Base-by-base conservation (phyloP, 2,797 vertebrate genomes). In the Rhincodon typus region DNA sequence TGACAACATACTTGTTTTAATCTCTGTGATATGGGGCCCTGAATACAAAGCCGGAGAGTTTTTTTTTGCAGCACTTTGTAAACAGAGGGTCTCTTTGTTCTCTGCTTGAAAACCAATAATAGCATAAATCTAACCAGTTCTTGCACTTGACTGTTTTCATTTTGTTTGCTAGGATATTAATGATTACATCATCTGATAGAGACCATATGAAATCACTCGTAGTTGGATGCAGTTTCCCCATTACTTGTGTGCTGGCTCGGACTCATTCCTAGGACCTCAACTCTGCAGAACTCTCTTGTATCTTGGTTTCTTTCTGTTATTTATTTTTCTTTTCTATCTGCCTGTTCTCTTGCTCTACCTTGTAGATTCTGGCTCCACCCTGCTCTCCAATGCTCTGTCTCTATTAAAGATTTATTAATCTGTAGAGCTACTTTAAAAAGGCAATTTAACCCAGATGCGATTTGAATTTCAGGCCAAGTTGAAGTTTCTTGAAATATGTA, bases 101-200 rank as follows among this genome's bases (percentile, higher is more conserved):
- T n/a, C 70, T 77, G 42, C 70, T 50, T 95, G 94, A 53, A 74
- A 74, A 94, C 13, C 69, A 94, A 42, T 93, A 93, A 93, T 42
- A 42, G n/a, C n/a, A 93, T 93, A 93, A 93, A 93, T 69, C n/a
- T 93, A 69, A 93, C 66, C 62, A 69, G 90, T 69, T 93, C 50
- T 87, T 87, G 38, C 53, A 53, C 46, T 27, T 67, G 90, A 93
- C 0, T 62, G 7, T 69, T 42, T 69, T 93, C 90, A 93, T 67
- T 93, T 69, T 93, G 90, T 13, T 93, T 38, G 34, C 62, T 93
- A 21, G 19, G 67, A 42, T 69, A 69, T 67, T 67, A 93, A 66
- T n/a, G 21, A 69, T 93, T 23, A 93, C 90, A 69, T 93, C 90
- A 93, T 69, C 66, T 93, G 90, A 93, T 67, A 12, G 12, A 23